Conservation (phyloP, 2,888 invertebrate species). For the Philereme vetulata region DNA sequence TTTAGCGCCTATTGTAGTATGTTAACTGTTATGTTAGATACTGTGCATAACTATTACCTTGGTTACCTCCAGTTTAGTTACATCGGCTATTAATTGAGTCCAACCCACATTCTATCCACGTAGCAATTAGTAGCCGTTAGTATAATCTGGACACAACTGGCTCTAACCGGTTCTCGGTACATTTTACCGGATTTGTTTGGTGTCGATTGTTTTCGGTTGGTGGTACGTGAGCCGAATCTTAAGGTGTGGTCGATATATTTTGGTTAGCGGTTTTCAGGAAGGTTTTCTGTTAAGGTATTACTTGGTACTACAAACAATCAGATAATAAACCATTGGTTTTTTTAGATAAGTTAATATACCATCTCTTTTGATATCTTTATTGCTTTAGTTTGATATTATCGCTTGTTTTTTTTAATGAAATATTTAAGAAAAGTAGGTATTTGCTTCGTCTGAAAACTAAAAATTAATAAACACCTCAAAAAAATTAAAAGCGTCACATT, state of each 20-base stretch:
- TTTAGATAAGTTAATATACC: no score
- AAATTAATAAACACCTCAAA: no score
- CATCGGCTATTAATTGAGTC: constrained; percentile 28
- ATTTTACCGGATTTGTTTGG: constrained; percentile 67
- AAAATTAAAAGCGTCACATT: no score
- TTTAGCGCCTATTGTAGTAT: neutral
- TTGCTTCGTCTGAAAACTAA: no score
- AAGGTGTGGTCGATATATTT: constrained; percentile 46
- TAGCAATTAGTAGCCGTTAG: constrained; percentile 73
- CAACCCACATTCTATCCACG: constrained; percentile 62
- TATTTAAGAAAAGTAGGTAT: no score
- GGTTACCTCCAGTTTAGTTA: constrained; percentile 25
- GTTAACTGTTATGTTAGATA: neutral
- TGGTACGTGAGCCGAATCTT: constrained; percentile 51
- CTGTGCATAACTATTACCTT: constrained; percentile 19
- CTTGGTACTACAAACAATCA: neutral
- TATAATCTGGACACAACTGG: constrained; percentile 58
- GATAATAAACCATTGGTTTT: neutral
- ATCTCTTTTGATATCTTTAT: no score
- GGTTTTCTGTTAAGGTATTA: constrained; percentile 1
- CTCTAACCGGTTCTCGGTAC: constrained; percentile 39
- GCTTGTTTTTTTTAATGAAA: no score
- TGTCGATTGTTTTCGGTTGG: constrained; percentile 71
- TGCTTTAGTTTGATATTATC: no score
- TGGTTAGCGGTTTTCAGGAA: constrained; percentile 28